A percentile compares a stretch with the other conserved stretches of the same genome.
These are phyloP conservation scores for Catocala nupta DNA, from an alignment of 2,888 invertebrate species.

Conservation along the genomic window DNA sequence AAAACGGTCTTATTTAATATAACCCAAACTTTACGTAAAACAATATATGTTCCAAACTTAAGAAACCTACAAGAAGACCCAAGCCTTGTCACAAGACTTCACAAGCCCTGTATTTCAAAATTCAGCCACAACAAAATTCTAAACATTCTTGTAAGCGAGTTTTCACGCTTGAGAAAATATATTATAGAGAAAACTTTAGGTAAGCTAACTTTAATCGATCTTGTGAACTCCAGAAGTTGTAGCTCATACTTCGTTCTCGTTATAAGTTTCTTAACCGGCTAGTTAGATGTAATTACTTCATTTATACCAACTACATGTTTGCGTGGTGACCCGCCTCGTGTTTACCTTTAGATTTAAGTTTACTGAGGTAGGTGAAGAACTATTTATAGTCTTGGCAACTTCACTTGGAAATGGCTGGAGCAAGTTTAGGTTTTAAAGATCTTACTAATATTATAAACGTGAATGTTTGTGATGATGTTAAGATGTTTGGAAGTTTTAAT, in stretches of 20 bases:
- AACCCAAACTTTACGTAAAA: too few species aligned
- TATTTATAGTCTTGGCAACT: constrained; percentile 13
- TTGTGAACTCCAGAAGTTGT: constrained; percentile 37
- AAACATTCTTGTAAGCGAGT: constrained; percentile 27
- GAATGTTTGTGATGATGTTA: background rate
- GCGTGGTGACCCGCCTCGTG: constrained; percentile 25
- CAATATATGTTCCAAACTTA: too few species aligned
- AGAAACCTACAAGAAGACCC: constrained; percentile 22
- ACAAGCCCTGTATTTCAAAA: constrained; percentile 6
- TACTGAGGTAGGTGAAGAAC: constrained; percentile 10
- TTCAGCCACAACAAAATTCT: constrained; percentile 20
- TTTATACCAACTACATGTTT: constrained; percentile 47
- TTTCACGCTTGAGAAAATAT: constrained; percentile 31
- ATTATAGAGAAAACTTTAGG: constrained; percentile 19
- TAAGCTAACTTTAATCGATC: constrained; percentile 49
- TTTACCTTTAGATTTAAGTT: constrained; percentile 31
- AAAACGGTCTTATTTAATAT: too few species aligned
- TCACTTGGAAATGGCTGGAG: too few species aligned
- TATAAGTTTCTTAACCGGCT: constrained; percentile 44
- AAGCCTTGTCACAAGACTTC: constrained; percentile 21
- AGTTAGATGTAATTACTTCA: constrained; percentile 49
- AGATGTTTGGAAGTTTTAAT: background rate
- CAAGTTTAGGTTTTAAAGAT: too few species aligned
- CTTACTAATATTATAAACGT: too few species aligned
- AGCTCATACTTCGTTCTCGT: constrained; percentile 21